Evolutionary conservation across 2,113 vertebrate species (phyloP), one percentile per base, ranked within the genome.

Genomic region (Phalacrocorax carbo): DNA sequence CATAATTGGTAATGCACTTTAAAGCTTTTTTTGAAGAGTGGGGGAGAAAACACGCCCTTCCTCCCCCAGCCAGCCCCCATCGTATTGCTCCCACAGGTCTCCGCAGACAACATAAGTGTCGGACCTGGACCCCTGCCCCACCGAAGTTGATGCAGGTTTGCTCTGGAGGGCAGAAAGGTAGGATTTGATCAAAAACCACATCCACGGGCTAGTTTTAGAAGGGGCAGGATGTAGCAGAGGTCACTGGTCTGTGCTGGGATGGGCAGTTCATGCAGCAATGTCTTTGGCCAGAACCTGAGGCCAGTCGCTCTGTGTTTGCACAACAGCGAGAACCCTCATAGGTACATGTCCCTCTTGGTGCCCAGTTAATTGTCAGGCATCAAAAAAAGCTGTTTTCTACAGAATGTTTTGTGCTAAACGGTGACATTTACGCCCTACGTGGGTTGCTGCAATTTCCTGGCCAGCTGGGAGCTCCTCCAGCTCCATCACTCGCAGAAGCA

Each of bases 401-500:
- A 15, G 6, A 46, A 13, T 7, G 0, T 1, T 46, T 46, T 46
- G 44, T 46, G 44, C 44, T 46, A 46, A 46, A 52, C 72, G 66
- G 88, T 12, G 73, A 54, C 49, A 21, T 27, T 11, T 1, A 32
- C 5, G 3, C 46, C 65, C 82, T 18, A 0, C 0, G 0, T 1
- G 69, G 52, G 49, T 4, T 40, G 48, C 22, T 92, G 46, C 14
- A 68, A 57, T 65, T n/a, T 70, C 93, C 79, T 3, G 3, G 49
- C 52, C 20, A 91, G 57, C 15, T 29, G 25, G 96, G 73, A 94
- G 66, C 94, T 94, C 22, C 88, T 71, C 58, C 46, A 14, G 91
- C 95, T 95, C 93, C 79, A 57, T 91, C 91, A 48, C 92, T 95
- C 4, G 61, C 81, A 64, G 84, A 48, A 46, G 68, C 94, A 46